Base-by-base conservation (phyloP, 2,888 invertebrate genomes). In the Drosophila atripex region DNA sequence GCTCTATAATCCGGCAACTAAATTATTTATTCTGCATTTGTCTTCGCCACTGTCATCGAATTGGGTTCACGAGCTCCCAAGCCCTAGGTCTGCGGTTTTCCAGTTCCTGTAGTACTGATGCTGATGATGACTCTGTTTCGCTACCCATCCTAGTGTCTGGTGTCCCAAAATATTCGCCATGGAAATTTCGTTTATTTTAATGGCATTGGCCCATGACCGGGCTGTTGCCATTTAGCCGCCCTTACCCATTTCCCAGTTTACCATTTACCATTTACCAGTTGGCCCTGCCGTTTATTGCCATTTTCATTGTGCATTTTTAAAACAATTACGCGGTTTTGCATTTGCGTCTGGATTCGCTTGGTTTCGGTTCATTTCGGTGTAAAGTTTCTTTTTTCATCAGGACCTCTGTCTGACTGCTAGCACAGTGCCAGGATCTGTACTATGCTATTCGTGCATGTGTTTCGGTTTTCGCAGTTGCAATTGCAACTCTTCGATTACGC, bases 251-350 rank as follows among this genome's bases (percentile, higher is more conserved):
- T 18, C 25, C 16, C 12, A 50, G 14, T 3, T 61, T 30, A 5
- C 64, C 52, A 39, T 3, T 61, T 30, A 5, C 64, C 52, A 39
- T 49, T 23, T 41, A 25, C 65, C 51, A 25, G 51, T 51, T 43
- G 52, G 65, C 41, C 28, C 45, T 14, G 35, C 39, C 60, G 41
- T 70, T 60, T 57, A 56, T 65, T 59, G 58, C 74, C 70, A 51
- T 76, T 80, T 78, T 85, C 79, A 59, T 66, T 77, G 78, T 75
- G 72, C 71, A 76, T 83, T 88, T 35, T 83, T 83, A 83, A 83
- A 87, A 87, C 82, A 80, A 83, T 83, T 83, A 83, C 88, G 86
- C 71, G 86, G 86, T 85, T 66, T 88, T 53, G 75, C 65, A 85
- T 78, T 87, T 85, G 84, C 83, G 83, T 79, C 79, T 69, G 65